Percentiles rank a stretch among this genome's conserved stretches.
Evolutionary conservation across 2,797 vertebrate species (phyloP).

Genomic region (Toxotes lorentzi): DNA sequence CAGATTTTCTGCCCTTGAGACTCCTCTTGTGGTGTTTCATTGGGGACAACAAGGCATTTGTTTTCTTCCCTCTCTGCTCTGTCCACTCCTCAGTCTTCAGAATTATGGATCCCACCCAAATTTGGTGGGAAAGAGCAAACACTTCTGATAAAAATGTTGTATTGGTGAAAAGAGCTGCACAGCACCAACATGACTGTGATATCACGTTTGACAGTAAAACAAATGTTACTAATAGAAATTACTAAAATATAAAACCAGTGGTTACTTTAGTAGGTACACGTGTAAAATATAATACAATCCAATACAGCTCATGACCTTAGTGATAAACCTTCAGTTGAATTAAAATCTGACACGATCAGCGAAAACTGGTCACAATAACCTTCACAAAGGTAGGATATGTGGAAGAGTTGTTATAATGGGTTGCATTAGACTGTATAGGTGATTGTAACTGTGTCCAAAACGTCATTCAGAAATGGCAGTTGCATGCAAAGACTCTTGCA

Average conservation of each 20-base stretch:
- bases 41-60: constrained; percentile 55
- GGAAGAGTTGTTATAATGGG: not conserved
- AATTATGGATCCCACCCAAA: constrained; percentile 39
- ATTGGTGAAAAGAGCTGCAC: not conserved
- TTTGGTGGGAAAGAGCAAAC: constrained; percentile 9
- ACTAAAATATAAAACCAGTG: not conserved
- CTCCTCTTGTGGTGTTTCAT: constrained; percentile 68
- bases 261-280: not conserved
- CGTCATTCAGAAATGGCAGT: not conserved
- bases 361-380: too few relatives aligned
- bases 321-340: too few relatives aligned
- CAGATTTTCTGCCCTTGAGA: constrained; percentile 82
- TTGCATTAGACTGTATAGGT: not conserved
- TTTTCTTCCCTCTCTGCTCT: constrained; percentile 39
- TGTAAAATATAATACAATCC: not conserved
- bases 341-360: too few relatives aligned
- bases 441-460: not conserved
- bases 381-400: not conserved
- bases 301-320: not conserved
- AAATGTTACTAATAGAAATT: not conserved
- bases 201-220: constrained; percentile 5
- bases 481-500: too few relatives aligned
- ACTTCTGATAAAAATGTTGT: not conserved
- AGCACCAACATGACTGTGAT: not conserved
- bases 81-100: constrained; percentile 19